Evolutionary conservation across 37 sponge, comb jelly and placozoan genomes (phyloP).

Genomic region (Agelas oroides): DNA sequence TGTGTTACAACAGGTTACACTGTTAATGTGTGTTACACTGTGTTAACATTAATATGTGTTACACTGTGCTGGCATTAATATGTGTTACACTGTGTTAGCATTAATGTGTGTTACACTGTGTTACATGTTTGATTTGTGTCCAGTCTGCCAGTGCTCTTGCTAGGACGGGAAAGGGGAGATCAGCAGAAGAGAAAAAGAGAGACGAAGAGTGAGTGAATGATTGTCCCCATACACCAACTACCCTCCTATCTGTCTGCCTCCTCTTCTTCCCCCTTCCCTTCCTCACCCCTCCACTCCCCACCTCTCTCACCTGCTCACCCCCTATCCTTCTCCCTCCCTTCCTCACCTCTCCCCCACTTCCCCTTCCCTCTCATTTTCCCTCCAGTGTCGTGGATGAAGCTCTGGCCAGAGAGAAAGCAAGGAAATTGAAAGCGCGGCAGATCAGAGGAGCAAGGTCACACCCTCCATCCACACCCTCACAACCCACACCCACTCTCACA

Average conservation of each 20-base stretch:
- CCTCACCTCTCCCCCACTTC: background rate
- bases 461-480: background rate
- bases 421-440: constrained; percentile 3
- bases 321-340: no score
- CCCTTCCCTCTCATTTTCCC: background rate
- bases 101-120: background rate
- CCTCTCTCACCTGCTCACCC: no score
- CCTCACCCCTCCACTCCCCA: background rate
- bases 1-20: no score
- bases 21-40: no score
- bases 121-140: no score
- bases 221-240: background rate
- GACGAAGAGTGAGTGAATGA: constrained; percentile 69
- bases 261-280: no score
- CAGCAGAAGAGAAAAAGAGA: constrained; percentile 50
- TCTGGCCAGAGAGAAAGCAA: constrained; percentile 32
- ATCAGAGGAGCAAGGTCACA: constrained; percentile 26
- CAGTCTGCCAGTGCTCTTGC: constrained; percentile 40
- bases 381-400: constrained; percentile 57
- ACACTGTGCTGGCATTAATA: background rate
- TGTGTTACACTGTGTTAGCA: background rate
- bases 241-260: no score
- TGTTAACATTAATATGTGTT: background rate
- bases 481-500: no score
- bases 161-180: constrained; percentile 44